A percentile compares a stretch with the other conserved stretches of the same genome.
Conservation (phyloP, 2,113 vertebrate species). For the Callospermophilus lateralis region DNA sequence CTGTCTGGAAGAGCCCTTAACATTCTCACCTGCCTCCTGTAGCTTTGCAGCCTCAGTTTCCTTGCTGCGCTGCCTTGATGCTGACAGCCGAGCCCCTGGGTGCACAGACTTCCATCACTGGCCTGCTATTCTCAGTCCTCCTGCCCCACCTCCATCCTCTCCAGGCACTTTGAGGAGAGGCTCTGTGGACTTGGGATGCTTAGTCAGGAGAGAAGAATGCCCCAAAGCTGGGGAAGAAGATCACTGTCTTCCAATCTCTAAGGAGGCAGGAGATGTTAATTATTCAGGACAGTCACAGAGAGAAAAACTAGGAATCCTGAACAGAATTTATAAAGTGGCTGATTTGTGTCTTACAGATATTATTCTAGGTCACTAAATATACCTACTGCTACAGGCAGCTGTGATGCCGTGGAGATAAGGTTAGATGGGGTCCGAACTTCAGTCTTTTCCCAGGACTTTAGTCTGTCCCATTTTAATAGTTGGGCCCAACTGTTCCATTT, state of each 20-base stretch:
- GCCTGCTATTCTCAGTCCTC: not conserved
- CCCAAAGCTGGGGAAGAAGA: not conserved
- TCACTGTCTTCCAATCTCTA: conserved; percentile 14
- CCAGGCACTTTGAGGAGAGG: not conserved
- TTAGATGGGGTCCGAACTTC: not conserved
- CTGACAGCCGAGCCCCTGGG: not conserved
- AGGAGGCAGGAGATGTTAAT: not conserved
- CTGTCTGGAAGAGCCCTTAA: not conserved
- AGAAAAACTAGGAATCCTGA: not conserved
- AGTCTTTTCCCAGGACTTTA: not conserved
- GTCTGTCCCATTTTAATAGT: not conserved
- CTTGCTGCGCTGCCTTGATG: not conserved
- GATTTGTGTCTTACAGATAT: not conserved
- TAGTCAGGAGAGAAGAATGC: not conserved
- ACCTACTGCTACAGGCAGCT: not conserved
- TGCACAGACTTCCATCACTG: not conserved
- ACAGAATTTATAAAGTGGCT: not conserved
- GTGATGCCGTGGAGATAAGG: rapidly evolving
- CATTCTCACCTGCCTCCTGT: too few species aligned
- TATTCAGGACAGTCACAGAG: not conserved
- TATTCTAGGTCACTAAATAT: not conserved
- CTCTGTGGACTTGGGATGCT: not conserved
- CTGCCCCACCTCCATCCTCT: not conserved
- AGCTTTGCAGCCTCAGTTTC: not conserved
- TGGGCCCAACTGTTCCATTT: not conserved